Conservation (phyloP, 2,797 vertebrate species). For the Centropyge bicolor region DNA sequence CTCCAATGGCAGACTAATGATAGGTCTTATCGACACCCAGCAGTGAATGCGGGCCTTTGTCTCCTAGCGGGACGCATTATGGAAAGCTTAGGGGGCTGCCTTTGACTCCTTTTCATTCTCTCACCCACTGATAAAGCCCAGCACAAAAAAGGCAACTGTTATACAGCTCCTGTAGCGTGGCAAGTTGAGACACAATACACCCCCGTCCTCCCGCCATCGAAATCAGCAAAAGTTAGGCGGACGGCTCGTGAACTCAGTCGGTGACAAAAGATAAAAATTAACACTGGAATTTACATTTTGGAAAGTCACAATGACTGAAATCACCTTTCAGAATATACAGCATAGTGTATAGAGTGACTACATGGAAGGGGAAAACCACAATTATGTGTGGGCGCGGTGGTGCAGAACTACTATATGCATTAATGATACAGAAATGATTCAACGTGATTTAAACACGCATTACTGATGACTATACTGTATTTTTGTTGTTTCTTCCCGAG, state of each 20-base stretch:
- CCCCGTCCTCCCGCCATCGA: constrained; percentile 38
- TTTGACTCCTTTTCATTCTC: constrained; percentile 80
- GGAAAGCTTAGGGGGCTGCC: constrained; percentile 80
- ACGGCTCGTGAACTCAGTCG: constrained; percentile 54
- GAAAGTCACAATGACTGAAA: constrained; percentile 31
- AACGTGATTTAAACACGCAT: neutral
- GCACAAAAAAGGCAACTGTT: constrained; percentile 68
- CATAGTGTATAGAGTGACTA: neutral
- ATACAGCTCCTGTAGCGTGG: constrained; percentile 57
- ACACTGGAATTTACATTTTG: constrained; percentile 45
- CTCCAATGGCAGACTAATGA: constrained; percentile 84
- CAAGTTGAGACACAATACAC: constrained; percentile 69
- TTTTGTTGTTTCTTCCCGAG: neutral
- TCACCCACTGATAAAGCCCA: constrained; percentile 74
- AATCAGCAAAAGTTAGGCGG: constrained; percentile 58
- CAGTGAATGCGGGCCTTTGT: constrained; percentile 85
- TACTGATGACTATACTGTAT: neutral
- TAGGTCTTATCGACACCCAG: constrained; percentile 84
- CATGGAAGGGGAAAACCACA: neutral
- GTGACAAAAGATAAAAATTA: constrained; percentile 59
- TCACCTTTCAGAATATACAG: constrained; percentile 10
- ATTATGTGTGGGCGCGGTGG: neutral
- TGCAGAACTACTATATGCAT: neutral
- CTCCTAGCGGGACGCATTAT: constrained; percentile 78
- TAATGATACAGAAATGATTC: neutral